Conservation (phyloP, 2,113 vertebrate species). For the Suricata suricatta region DNA sequence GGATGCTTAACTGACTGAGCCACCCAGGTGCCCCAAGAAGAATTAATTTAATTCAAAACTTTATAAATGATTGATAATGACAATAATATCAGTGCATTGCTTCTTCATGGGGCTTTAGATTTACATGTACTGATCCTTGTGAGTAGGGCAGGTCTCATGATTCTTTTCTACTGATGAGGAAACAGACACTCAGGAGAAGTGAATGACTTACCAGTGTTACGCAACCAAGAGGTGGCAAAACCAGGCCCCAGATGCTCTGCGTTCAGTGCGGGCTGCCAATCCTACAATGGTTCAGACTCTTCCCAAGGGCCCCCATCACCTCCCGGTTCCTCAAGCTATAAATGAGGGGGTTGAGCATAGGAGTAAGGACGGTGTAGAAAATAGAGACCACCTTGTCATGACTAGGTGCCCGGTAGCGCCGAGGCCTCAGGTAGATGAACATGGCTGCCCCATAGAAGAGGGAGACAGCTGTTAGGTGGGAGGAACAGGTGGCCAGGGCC, state of each 20-base stretch:
- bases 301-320: constrained; percentile 67
- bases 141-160: background rate
- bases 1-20: no score
- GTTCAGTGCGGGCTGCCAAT: background rate
- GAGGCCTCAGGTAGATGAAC: constrained; percentile 69
- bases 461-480: constrained; percentile 63
- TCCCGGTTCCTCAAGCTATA: constrained; percentile 77
- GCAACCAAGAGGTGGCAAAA: background rate
- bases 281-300: background rate
- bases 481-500: constrained; percentile 61
- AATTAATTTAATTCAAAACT: background rate
- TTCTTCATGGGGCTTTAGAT: background rate
- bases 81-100: background rate
- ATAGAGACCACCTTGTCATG: constrained; percentile 67
- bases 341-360: constrained; percentile 79
- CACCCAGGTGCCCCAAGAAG: no score
- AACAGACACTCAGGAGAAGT: background rate
- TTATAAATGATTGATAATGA: background rate
- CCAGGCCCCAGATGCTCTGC: background rate
- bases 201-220: background rate
- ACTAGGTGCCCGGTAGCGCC: background rate
- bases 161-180: background rate
- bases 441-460: constrained; percentile 71
- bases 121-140: background rate
- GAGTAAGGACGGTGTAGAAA: constrained; percentile 67